Conservation (phyloP, 2,797 vertebrate genomes). For the Poecilia wingei region DNA sequence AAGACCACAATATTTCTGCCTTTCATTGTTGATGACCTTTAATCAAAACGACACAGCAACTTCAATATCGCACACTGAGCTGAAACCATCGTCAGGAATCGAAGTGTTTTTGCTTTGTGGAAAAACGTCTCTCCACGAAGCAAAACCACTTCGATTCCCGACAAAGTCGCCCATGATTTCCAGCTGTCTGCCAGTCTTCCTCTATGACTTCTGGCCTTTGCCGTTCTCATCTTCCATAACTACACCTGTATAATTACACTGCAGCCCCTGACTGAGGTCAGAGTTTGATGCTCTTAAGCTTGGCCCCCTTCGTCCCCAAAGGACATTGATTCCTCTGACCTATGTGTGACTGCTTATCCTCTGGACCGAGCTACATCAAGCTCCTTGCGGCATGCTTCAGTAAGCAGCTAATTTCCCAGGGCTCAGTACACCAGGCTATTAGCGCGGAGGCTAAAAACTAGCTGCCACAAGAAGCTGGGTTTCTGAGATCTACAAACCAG, state of each 20-base stretch:
- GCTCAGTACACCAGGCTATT: constrained; percentile 63
- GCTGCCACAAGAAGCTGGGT: constrained; percentile 52
- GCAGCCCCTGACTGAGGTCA: constrained; percentile 49
- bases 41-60: neutral
- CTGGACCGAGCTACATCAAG: constrained; percentile 35
- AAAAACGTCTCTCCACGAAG: neutral
- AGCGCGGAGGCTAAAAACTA: constrained; percentile 63
- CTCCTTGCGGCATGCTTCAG: constrained; percentile 55
- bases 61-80: neutral
- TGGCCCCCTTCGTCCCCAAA: constrained; percentile 46
- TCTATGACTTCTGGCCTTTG: constrained; percentile 2
- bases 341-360: constrained; percentile 61
- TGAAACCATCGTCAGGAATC: neutral
- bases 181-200: neutral
- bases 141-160: too few relatives aligned
- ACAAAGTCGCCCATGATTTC: neutral
- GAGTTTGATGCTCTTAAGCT: constrained; percentile 59
- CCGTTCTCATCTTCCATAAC: constrained; percentile 23
- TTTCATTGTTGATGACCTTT: neutral
- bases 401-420: constrained; percentile 75
- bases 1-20: neutral
- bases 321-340: constrained; percentile 73
- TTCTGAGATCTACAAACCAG: constrained; percentile 58
- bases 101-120: neutral
- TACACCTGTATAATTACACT: constrained; percentile 47